phyloP scores from a whole-genome alignment of 2,113 vertebrate genomes.

The Microcebus ravelobensis region DNA sequence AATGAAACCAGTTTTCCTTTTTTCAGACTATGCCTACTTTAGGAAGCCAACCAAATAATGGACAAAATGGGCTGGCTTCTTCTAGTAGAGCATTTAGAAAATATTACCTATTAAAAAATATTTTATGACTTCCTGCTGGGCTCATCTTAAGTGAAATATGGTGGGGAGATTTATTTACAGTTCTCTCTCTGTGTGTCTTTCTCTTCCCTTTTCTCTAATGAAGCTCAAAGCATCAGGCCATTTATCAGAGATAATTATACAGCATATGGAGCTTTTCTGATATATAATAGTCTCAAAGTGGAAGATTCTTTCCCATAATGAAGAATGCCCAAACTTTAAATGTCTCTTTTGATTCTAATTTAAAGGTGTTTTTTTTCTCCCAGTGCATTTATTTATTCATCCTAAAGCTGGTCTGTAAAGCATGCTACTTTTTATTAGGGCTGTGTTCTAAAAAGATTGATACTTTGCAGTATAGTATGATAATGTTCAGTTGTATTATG shows the following conservation, averaged over 20 bases:
- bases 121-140: constrained; percentile 81
- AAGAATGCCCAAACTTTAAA: constrained; percentile 82
- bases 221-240: constrained; percentile 75
- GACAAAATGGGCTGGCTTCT: constrained; percentile 42
- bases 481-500: not conserved
- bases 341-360: constrained; percentile 82
- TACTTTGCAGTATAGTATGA: constrained; percentile 54
- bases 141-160: constrained; percentile 81
- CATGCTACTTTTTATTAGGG: constrained; percentile 65
- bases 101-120: constrained; percentile 77
- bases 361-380: constrained; percentile 38
- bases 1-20: constrained; percentile 51
- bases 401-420: constrained; percentile 69
- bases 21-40: constrained; percentile 22
- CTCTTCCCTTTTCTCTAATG: constrained; percentile 80
- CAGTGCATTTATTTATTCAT: constrained; percentile 76
- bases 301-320: constrained; percentile 79
- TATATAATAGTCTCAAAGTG: constrained; percentile 79
- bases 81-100: constrained; percentile 80
- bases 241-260: constrained; percentile 87
- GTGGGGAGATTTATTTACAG: constrained; percentile 83
- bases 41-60: constrained; percentile 69
- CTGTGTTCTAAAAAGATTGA: constrained; percentile 63
- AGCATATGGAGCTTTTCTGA: constrained; percentile 83
- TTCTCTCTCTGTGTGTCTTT: constrained; percentile 71